Evolutionary conservation across 1,140 invertebrate genomes (phyloP).

Genomic region (Lethrus apterus): DNA sequence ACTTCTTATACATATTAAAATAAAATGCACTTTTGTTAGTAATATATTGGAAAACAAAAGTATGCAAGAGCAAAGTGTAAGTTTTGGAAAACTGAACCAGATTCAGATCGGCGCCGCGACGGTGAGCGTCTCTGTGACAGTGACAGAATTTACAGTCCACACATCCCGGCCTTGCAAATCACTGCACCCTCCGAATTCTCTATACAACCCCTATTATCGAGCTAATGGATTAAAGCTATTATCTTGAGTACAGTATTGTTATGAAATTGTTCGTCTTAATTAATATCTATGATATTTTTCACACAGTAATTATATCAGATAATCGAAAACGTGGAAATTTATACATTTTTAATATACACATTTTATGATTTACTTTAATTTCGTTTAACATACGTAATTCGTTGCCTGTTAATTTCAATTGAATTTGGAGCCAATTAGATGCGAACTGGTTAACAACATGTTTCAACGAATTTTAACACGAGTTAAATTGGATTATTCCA

Average conservation of each 20-base stretch:
- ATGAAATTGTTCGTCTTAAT: constrained; percentile 12
- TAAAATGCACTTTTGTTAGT: too few relatives aligned
- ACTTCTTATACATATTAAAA: too few relatives aligned
- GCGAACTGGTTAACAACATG: background rate
- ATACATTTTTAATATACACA: constrained; percentile 6
- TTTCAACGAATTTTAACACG: background rate
- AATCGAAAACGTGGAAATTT: constrained; percentile 2
- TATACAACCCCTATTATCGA: constrained; percentile 15
- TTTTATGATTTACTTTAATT: constrained; percentile 9
- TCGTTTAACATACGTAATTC: background rate
- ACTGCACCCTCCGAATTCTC: too few relatives aligned
- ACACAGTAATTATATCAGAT: constrained; percentile 7
- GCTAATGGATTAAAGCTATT: constrained; percentile 18
- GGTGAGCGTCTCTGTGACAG: too few relatives aligned
- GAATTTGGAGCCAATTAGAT: background rate
- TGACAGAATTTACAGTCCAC: too few relatives aligned
- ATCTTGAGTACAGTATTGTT: constrained; percentile 11
- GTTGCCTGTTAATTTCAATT: background rate
- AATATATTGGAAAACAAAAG: too few relatives aligned
- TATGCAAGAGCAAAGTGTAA: too few relatives aligned
- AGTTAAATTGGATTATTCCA: too few relatives aligned
- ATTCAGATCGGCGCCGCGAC: too few relatives aligned
- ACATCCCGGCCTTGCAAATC: too few relatives aligned
- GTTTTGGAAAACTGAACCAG: too few relatives aligned
- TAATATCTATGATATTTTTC: constrained; percentile 3